These are phyloP conservation scores for Parazoanthus atlanticus DNA, from an alignment of 92 coral and sea anemone species.

Conservation along the genomic window DNA sequence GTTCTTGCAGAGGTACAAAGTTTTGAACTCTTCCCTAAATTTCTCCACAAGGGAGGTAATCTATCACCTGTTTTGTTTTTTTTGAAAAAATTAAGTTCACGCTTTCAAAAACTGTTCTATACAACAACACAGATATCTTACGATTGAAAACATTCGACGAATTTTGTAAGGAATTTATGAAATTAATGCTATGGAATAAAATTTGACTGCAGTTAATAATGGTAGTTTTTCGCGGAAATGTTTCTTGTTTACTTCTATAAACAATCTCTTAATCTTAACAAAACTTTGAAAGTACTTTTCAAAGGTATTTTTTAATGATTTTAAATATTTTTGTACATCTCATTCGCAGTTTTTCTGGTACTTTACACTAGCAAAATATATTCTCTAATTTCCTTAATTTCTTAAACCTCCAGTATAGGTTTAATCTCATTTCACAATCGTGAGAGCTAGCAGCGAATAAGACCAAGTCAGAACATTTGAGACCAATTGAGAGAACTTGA, in stretches of 20 bases:
- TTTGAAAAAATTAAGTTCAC: neutral
- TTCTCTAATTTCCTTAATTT: constrained; percentile 19
- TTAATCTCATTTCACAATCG: neutral
- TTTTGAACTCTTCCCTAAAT: too few relatives aligned
- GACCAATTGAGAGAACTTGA: neutral
- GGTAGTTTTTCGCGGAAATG: neutral
- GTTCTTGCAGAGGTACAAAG: too few relatives aligned
- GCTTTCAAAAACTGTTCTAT: neutral
- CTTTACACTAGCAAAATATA: constrained; percentile 36
- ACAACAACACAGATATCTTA: too few relatives aligned
- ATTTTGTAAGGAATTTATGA: neutral
- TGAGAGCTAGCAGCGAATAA: neutral
- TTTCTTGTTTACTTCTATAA: constrained; percentile 14
- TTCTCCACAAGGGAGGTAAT: neutral
- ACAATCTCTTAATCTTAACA: neutral
- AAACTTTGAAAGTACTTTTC: constrained; percentile 19
- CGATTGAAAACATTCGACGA: neutral
- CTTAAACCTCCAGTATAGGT: neutral
- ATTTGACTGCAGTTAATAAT: neutral
- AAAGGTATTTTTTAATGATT: constrained; percentile 24
- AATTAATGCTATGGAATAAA: neutral
- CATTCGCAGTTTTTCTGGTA: neutral
- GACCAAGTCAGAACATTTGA: neutral
- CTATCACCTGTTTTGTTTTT: neutral
- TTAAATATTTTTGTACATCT: constrained; percentile 35